Evolutionary conservation across 2,797 vertebrate genomes (phyloP).

Genomic region (Acanthurus lineatus): DNA sequence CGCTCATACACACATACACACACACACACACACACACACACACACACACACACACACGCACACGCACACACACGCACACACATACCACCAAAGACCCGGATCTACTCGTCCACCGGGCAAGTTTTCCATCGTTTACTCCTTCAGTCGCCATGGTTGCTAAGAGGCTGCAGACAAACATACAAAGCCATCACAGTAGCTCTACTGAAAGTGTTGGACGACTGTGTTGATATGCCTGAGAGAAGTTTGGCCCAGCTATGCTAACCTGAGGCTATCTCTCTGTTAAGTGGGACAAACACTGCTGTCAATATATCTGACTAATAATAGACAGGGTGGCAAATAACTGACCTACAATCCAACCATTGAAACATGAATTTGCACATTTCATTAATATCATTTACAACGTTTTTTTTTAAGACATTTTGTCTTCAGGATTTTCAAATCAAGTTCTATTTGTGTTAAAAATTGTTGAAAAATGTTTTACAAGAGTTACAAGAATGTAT

Average conservation of each 20-base stretch:
- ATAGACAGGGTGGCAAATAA: background rate
- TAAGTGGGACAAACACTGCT: constrained; percentile 32
- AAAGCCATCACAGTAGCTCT: constrained; percentile 35
- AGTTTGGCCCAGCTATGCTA: constrained; percentile 34
- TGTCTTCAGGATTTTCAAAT: too few species aligned
- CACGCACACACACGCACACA: constrained; percentile 5
- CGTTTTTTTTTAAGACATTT: too few species aligned
- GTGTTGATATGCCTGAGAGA: constrained; percentile 23
- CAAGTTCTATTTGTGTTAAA: background rate
- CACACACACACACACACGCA: background rate
- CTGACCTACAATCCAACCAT: background rate
- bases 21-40: constrained; percentile 19
- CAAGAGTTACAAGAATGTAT: background rate
- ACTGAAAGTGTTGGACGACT: constrained; percentile 31
- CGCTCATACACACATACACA: too few species aligned
- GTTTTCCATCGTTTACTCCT: constrained; percentile 26
- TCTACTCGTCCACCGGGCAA: background rate
- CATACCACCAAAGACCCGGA: constrained; percentile 23
- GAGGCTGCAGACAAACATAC: constrained; percentile 50
- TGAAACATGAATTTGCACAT: background rate
- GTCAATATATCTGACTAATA: constrained; percentile 30
- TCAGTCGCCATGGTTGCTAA: constrained; percentile 45
- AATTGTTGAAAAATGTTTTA: too few species aligned
- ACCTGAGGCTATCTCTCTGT: constrained; percentile 24
- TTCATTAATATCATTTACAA: background rate